A percentile compares a stretch with the other conserved stretches of the same genome.
Conservation (phyloP, 2,888 invertebrate species). For the Axea sp. region DNA sequence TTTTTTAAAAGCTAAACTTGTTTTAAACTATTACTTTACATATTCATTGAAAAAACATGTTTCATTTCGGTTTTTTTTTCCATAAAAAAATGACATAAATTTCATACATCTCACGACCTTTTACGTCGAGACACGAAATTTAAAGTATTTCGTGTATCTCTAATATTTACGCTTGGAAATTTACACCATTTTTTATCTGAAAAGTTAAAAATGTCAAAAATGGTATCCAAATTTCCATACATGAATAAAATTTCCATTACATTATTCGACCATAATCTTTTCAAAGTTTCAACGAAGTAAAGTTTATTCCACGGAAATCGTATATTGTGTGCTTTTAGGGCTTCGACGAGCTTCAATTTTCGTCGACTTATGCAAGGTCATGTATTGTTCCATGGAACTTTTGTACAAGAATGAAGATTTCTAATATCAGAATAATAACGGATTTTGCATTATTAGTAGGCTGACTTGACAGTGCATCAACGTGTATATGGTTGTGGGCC, state of each 20-base stretch:
- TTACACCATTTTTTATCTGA: slow-evolving; percentile 15
- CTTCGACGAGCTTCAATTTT: slow-evolving; percentile 15
- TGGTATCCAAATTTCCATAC: slow-evolving; percentile 1
- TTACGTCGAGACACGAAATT: too few species aligned
- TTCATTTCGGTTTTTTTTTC: too few species aligned
- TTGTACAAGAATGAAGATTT: slow-evolving; percentile 11
- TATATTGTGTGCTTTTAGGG: slow-evolving; percentile 24
- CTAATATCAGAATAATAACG: slow-evolving; percentile 31
- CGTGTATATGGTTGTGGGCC: background rate
- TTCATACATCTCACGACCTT: too few species aligned
- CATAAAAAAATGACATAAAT: too few species aligned
- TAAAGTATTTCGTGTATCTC: background rate
- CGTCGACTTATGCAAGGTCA: slow-evolving; percentile 27
- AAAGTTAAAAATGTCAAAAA: slow-evolving; percentile 23
- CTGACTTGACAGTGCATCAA: slow-evolving; percentile 6
- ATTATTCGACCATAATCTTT: slow-evolving; percentile 35
- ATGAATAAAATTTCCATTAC: slow-evolving; percentile 38
- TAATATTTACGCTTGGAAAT: slow-evolving; percentile 10
- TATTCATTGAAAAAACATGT: too few species aligned
- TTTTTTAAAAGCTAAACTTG: too few species aligned
- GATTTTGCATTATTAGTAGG: slow-evolving; percentile 38
- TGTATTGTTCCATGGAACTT: slow-evolving; percentile 8
- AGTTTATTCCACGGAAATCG: slow-evolving; percentile 22
- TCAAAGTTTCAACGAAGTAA: slow-evolving; percentile 15
- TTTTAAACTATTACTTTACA: too few species aligned